A percentile compares a stretch with the other conserved stretches of the same genome.
Conservation (phyloP, 23 tunicate genomes). For the Styela clava region DNA sequence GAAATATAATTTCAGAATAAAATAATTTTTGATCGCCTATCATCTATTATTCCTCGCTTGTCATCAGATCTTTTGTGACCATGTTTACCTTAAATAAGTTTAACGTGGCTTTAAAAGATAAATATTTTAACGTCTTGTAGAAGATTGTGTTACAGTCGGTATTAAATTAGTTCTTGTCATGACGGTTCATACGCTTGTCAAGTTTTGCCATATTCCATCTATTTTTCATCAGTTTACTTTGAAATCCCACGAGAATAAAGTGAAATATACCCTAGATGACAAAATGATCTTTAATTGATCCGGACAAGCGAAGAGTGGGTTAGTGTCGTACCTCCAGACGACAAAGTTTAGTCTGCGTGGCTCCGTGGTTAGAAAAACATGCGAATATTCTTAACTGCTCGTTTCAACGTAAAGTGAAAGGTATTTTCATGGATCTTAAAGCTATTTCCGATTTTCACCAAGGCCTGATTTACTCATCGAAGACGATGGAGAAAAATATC, state of each 20-base stretch:
- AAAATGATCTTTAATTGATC: too few species aligned
- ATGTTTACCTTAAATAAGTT: too few species aligned
- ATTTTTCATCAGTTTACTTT: background rate
- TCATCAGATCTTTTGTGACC: too few species aligned
- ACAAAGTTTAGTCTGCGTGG: background rate
- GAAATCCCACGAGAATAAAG: background rate
- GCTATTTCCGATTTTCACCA: too few species aligned
- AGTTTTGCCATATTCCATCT: background rate
- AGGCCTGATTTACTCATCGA: too few species aligned
- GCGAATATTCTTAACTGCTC: background rate
- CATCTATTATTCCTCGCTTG: too few species aligned
- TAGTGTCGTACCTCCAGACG: background rate
- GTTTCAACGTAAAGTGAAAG: background rate
- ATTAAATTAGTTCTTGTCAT: background rate
- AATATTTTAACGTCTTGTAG: too few species aligned
- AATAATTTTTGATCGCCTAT: too few species aligned
- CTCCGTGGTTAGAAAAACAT: background rate
- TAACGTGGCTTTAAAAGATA: too few species aligned
- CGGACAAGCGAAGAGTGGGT: background rate
- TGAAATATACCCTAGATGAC: background rate
- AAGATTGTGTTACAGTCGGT: background rate
- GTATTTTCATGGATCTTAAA: background rate
- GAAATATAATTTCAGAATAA: too few species aligned
- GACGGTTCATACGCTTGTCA: background rate
- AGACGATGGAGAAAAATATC: background rate